Percentiles rank a stretch among this genome's conserved stretches.
These are phyloP conservation scores for Ciconia nigra DNA, from an alignment of 2,797 vertebrate species.

Conservation along the genomic window DNA sequence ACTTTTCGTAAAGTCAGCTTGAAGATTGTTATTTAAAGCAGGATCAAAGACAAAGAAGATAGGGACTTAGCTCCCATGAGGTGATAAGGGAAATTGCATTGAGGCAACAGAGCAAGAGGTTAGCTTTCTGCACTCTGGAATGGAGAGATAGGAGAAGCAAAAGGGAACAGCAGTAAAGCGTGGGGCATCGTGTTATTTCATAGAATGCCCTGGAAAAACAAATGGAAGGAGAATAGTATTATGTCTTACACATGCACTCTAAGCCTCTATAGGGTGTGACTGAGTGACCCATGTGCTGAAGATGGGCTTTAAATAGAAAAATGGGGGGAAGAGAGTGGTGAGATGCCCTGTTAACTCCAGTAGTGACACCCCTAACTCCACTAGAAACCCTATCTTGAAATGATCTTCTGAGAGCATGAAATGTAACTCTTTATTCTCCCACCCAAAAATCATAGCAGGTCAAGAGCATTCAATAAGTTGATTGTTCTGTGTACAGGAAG, in stretches of 20 bases:
- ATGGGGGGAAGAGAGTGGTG: background rate
- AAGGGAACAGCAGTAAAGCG: conserved; percentile 38
- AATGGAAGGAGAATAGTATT: background rate
- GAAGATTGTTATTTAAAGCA: conserved; percentile 45
- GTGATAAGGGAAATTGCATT: conserved; percentile 62
- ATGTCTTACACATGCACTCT: background rate
- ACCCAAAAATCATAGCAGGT: background rate
- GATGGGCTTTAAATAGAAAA: background rate
- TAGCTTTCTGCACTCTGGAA: background rate
- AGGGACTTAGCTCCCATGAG: conserved; percentile 16
- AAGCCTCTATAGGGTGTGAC: background rate
- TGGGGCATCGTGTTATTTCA: background rate
- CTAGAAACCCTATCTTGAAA: background rate
- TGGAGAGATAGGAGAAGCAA: conserved; percentile 16
- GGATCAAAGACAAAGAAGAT: background rate
- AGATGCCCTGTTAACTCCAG: background rate
- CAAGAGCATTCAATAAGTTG: background rate
- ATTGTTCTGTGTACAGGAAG: background rate
- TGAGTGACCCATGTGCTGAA: background rate
- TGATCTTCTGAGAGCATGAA: background rate
- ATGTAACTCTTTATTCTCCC: background rate
- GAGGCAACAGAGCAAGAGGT: conserved; percentile 33
- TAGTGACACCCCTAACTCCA: background rate
- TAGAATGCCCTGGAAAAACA: background rate
- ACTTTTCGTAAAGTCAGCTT: background rate